Conservation (phyloP, 2,113 vertebrate species). For the Lophochroa leadbeateri region DNA sequence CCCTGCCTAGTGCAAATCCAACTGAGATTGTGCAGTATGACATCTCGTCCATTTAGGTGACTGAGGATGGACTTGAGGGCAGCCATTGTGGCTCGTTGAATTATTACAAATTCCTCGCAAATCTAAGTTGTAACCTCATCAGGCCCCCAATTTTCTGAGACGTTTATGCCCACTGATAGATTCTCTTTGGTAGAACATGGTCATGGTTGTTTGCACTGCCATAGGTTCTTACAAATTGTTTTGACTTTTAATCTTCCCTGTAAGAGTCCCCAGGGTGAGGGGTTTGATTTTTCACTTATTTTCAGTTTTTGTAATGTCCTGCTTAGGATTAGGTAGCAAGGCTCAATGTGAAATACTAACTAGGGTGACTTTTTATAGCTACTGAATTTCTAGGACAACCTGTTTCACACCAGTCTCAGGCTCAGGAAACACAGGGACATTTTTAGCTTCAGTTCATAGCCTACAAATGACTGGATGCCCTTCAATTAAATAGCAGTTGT, state of each 20-base stretch:
- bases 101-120: neutral
- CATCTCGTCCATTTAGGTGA: neutral
- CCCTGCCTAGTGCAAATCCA: neutral
- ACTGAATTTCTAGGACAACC: neutral
- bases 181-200: neutral
- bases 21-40: neutral
- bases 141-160: neutral
- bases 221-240: neutral
- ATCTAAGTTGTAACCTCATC: too few species aligned
- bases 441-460: neutral
- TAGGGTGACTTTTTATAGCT: neutral
- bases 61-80: neutral
- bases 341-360: neutral
- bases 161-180: neutral
- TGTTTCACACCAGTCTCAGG: neutral
- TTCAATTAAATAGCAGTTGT: neutral
- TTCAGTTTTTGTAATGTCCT: neutral
- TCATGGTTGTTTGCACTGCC: neutral
- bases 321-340: neutral
- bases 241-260: neutral
- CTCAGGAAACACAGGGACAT: neutral
- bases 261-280: neutral
- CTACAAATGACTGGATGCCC: neutral
- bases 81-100: neutral
- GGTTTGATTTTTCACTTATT: accelerated